Evolutionary conservation across 2,888 invertebrate genomes (phyloP), one percentile per base, ranked within the genome.

Genomic region (Mythimna impura): DNA sequence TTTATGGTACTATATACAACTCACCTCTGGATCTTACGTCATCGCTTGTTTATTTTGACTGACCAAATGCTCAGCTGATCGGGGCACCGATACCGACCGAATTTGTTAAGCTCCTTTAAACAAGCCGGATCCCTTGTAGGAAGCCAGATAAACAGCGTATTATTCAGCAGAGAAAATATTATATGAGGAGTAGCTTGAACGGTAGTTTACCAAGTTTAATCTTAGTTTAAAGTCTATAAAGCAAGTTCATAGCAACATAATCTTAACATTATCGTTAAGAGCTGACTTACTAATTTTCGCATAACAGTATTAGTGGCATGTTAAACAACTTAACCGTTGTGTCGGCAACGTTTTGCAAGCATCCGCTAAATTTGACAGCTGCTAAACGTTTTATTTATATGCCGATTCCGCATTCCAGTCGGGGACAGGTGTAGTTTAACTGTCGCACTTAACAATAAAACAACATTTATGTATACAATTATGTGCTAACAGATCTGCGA

Each of bases 321-420:
- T 90, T 93, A 93, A 94, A 90, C 87, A 88, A 86, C 87, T 89
- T 90, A 92, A 93, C 92, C 85, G 93, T 92, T 89, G 86, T 79
- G 83, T 79, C 81, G 74, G 86, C 83, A 86, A 89, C 85, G 80
- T 86, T 94, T 95, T 90, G 93, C 94, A 89, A 82, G 84, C 86
- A 88, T 85, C 86, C 88, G 94, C 92, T 93, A 94, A 94, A 92
- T 92, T 86, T 89, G 90, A 88, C 90, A 84, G 74, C 81, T 78
- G 89, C 89, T 93, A 92, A 93, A 90, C 88, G 88, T 86, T 89
- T 90, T 91, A 90, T 92, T 92, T 92, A 88, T 88, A 74, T 74
- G 82, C 65, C 75, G 82, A 89, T 93, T 92, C 91, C 90, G 91
- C 91, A 90, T 89, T 89, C 87, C 85, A 54, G 55, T 63, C 22